These are phyloP conservation scores for Caracal caracal DNA, from an alignment of 2,113 vertebrate species.

Conservation along the genomic window DNA sequence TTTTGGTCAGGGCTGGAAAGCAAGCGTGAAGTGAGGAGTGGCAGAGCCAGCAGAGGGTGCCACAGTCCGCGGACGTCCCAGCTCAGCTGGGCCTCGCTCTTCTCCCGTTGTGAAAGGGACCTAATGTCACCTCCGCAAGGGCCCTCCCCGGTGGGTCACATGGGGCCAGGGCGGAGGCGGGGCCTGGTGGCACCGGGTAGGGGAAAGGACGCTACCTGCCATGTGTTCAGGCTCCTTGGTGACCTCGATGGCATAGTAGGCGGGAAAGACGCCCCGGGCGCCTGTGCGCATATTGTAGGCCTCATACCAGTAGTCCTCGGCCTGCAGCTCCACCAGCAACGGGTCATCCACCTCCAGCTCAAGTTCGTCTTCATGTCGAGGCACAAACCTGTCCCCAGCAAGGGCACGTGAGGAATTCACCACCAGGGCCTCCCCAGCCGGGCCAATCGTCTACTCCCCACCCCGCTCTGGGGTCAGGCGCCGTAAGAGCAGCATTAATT, in stretches of 20 bases:
- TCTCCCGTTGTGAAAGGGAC: not conserved
- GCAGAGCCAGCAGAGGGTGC: not conserved
- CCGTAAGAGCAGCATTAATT: rapidly evolving
- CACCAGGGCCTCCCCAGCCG: not conserved
- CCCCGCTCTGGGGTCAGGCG: not conserved
- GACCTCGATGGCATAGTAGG: constrained; percentile 96
- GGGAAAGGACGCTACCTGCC: constrained; percentile 86
- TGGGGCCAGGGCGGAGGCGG: rapidly evolving
- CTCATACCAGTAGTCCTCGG: constrained; percentile 98
- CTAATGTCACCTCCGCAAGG: not conserved
- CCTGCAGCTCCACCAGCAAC: constrained; percentile 95
- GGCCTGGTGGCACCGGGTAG: rapidly evolving
- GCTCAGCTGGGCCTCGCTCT: not conserved
- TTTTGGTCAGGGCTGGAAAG: constrained; percentile 88
- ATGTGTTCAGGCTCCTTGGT: constrained; percentile 91
- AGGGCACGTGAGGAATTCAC: not conserved
- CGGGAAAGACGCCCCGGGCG: constrained; percentile 93
- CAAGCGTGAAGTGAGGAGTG: not conserved
- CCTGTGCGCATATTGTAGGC: constrained; percentile 98
- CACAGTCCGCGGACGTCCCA: rapidly evolving
- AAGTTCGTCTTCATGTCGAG: constrained; percentile 95
- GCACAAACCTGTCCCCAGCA: constrained; percentile 90
- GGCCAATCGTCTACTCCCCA: not conserved
- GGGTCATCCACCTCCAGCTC: constrained; percentile 98
- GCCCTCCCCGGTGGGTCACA: not conserved